phyloP scores from a whole-genome alignment of 2,888 invertebrate species.

The Oscheius sp. region DNA sequence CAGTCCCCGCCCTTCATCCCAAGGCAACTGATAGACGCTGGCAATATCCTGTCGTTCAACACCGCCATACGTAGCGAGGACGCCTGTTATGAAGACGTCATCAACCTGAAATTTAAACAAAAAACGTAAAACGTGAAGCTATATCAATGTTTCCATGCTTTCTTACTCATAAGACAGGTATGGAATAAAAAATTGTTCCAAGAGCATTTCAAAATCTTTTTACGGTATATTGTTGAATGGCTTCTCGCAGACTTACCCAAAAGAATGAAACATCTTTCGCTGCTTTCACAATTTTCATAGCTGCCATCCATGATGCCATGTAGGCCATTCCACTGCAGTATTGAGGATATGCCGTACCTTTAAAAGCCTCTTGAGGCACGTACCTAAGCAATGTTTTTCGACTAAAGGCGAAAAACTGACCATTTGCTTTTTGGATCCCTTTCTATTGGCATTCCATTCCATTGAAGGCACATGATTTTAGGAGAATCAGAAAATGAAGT shows the following conservation, averaged over 20 bases:
- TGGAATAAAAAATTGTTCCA: too few species aligned
- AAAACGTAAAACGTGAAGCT: too few species aligned
- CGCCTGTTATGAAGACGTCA: conserved; percentile 14
- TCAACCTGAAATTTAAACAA: too few species aligned
- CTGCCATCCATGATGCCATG: background rate
- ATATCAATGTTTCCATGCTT: too few species aligned
- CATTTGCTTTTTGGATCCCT: background rate
- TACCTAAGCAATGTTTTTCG: too few species aligned
- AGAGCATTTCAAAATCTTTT: too few species aligned
- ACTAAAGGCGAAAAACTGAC: background rate
- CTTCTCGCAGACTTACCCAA: too few species aligned
- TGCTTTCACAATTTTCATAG: background rate
- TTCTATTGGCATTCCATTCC: background rate
- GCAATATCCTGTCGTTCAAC: background rate
- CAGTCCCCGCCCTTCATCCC: background rate
- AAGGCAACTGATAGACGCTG: background rate
- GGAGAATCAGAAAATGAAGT: background rate
- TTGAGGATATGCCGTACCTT: background rate
- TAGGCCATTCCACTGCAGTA: conserved; percentile 25
- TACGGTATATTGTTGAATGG: too few species aligned
- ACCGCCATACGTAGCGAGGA: background rate
- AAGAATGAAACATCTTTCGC: conserved; percentile 1
- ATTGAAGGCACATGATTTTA: background rate
- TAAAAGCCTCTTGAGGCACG: background rate
- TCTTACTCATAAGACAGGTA: too few species aligned